phyloP scores from a whole-genome alignment of 2,113 vertebrate genomes.

The Hassar affinis region DNA sequence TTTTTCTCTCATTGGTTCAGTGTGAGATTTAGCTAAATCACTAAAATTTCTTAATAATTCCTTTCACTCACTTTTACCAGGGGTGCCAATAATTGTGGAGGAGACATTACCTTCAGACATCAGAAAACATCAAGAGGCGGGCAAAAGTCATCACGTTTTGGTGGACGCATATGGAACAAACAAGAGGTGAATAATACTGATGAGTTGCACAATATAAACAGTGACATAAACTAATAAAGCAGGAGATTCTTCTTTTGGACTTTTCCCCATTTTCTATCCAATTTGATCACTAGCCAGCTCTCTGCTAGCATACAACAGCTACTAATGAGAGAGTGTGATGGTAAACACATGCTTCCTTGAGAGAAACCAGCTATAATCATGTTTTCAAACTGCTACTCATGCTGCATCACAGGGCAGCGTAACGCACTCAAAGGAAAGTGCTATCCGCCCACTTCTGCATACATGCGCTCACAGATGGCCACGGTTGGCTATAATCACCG shows the following conservation, averaged over 20 bases:
- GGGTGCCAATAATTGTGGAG: too few relatives aligned
- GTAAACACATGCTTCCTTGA: not conserved
- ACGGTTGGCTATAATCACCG: not conserved
- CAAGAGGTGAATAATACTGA: not conserved
- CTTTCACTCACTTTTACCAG: too few relatives aligned
- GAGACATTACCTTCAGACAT: not conserved
- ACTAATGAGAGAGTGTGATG: not conserved
- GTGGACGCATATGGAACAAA: not conserved
- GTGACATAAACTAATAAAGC: not conserved
- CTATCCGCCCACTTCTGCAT: not conserved
- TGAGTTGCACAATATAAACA: not conserved
- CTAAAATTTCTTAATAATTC: too few relatives aligned
- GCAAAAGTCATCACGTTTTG: not conserved
- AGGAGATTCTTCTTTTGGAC: not conserved
- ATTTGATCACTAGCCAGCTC: not conserved
- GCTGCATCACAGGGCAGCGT: not conserved
- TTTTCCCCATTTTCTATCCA: not conserved
- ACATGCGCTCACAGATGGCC: not conserved
- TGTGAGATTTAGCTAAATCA: too few relatives aligned
- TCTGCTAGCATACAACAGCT: not conserved
- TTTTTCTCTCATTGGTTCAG: too few relatives aligned
- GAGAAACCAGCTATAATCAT: not conserved
- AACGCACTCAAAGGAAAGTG: not conserved
- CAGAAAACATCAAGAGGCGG: not conserved
- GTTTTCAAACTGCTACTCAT: not conserved